Evolutionary conservation across 2,113 vertebrate species (phyloP).

Genomic region (Nothoprocta perdicaria): DNA sequence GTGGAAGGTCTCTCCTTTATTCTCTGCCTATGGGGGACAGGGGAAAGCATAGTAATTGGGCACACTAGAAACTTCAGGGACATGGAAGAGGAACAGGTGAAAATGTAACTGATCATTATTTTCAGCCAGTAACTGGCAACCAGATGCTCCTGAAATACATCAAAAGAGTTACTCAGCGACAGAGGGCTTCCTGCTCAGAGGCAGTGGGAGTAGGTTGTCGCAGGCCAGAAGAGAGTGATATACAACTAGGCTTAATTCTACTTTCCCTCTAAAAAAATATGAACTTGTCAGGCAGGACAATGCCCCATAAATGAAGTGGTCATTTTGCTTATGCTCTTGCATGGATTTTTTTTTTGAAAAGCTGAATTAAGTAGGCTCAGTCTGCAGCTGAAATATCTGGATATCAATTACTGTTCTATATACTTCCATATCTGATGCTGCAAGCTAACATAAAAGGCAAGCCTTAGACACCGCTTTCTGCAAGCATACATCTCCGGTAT

Average conservation of each 20-base stretch:
- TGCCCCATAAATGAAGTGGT: neutral
- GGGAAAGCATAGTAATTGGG: conserved; percentile 65
- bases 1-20: conserved; percentile 26
- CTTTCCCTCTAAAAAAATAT: neutral
- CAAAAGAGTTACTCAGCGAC: conserved; percentile 1
- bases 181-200: neutral
- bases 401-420: neutral
- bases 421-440: neutral
- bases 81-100: conserved; percentile 71
- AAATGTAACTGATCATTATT: conserved; percentile 75
- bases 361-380: neutral
- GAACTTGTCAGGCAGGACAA: neutral
- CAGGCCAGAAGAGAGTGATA: conserved; percentile 16
- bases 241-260: neutral
- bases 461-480: neutral
- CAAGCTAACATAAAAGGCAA: neutral
- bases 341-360: accelerated
- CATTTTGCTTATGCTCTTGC: neutral
- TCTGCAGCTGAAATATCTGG: neutral
- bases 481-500: accelerated
- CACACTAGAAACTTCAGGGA: conserved; percentile 62
- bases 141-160: conserved; percentile 66
- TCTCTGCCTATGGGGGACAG: conserved; percentile 47
- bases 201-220: neutral
- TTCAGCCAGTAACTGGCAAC: conserved; percentile 69